Base-by-base conservation (phyloP, 2,888 invertebrate species). In the Amiota mariae region DNA sequence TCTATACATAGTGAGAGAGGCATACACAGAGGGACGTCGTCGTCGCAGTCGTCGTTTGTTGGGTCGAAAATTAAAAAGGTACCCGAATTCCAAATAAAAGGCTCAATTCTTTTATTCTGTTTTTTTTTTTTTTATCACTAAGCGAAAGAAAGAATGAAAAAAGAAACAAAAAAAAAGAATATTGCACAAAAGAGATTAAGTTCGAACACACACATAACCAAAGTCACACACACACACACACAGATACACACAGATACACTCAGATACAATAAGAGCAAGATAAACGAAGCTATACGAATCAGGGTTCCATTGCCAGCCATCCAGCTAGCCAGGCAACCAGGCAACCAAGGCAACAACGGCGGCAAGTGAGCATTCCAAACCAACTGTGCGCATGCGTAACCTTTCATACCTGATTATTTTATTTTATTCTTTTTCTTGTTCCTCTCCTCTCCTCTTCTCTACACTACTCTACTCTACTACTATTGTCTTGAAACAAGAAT, bases 131-230 rank as follows among this genome's bases (percentile, higher is more conserved):
- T 81, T 82, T 85, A 84, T 84, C 82, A 85, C 84, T 85, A 80
- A 84, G 80, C 80, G 79, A 81, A 82, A 75, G 75, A 70, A 76
- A 56, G 70, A 73, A 71, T 68, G 36, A 51, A 24, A 66, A 73
- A 70, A 70, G 70, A 75, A 72, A 74, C 64, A 66, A 73, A 59
- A 74, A 70, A 75, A 75, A 76, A 79, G 77, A 78, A 79, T 80
- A 76, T 84, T 76, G 83, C 81, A 85, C 85, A 84, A 84, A 84
- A 84, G 80, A 85, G 87, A 86, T 87, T 86, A 87, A 85, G 86
- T 84, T 84, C 82, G 71, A 61, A 77, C 75, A 75, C 79, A 73
- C 76, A 74, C 70, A 75, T 48, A 18, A 73, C 49, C 24, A 74
- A 8, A 49, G 8, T 67, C 61, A 67, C 67, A 71, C 67, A 68